Evolutionary conservation across 2,797 vertebrate genomes (phyloP), one percentile per base, ranked within the genome.

Genomic region (Rhabdophis nuchalis): DNA sequence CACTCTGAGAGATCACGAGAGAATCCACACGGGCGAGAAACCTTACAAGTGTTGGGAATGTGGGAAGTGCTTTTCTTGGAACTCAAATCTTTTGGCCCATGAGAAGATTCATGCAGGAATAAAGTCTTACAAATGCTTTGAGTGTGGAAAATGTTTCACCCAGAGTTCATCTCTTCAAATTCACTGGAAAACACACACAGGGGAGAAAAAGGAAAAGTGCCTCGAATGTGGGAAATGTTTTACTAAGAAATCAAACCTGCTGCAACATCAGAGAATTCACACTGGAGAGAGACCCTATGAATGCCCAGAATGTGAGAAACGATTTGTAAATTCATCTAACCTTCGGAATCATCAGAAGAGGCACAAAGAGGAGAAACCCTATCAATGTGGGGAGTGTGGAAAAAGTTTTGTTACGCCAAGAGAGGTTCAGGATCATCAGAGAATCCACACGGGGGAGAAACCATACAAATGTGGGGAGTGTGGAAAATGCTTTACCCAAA

Each of bases 101-200:
- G 1, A n/a, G 29, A 14, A 64, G 13, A 1, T 64, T 14, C 61
- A 64, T 2, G 0, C 61, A 6, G 61, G 61, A n/a, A n/a, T 64
- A 0, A 64, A 64, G n/a, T 0, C 61, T 64, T 64, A 64, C 61
- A 64, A 64, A 2, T 64, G 61, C 29, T 64, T 64, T n/a, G 61
- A 64, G 29, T 64, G 61, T 14, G 61, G 61, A 14, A 64, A 64
- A 64, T n/a, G 12, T 64, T 64, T 64, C 61, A 14, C 25, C 3
- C 9, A 0, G 25, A 29, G 58, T 25, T n/a, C 61, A 14, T 0
- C 0, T 14, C 61, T 64, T 14, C 1, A 0, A 1, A 2, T 0
- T 64, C 61, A 64, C 6, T 4, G 0, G 29, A n/a, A 64, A 64
- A 64, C 0, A n/a, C 61, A 64, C 29, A n/a, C 0, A n/a, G 29